Conservation (phyloP, 2,888 invertebrate species). For the Orthosia cruda region DNA sequence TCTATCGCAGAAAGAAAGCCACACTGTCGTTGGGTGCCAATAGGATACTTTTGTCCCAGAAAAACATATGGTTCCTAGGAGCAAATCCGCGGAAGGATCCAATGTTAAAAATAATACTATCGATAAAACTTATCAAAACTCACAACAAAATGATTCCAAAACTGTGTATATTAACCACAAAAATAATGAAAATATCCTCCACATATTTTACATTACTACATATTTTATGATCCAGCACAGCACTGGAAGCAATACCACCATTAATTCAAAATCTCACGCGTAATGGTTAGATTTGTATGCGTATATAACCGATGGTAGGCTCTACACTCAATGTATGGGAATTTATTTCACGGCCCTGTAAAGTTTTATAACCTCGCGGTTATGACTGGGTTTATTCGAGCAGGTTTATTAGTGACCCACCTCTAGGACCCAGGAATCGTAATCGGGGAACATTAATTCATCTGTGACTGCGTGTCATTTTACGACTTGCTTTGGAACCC, state of each 20-base stretch:
- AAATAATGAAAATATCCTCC: neutral
- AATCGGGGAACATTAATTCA: slow-evolving; percentile 83
- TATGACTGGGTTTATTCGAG: slow-evolving; percentile 78
- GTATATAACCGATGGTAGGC: slow-evolving; percentile 47
- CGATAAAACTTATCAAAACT: neutral
- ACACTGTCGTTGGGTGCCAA: no score
- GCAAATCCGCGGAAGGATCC: no score
- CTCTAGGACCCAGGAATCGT: slow-evolving; percentile 77
- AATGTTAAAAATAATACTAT: neutral
- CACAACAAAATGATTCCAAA: neutral
- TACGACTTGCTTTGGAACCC: slow-evolving; percentile 72
- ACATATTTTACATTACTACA: slow-evolving; percentile 49
- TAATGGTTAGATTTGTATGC: slow-evolving; percentile 70
- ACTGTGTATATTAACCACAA: neutral
- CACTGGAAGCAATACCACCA: slow-evolving; percentile 72
- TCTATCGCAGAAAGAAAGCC: no score
- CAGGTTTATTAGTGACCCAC: slow-evolving; percentile 83
- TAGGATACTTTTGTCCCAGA: no score
- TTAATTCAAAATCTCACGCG: slow-evolving; percentile 77
- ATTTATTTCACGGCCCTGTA: slow-evolving; percentile 79
- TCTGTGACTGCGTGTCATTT: slow-evolving; percentile 80
- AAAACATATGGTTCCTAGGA: no score
- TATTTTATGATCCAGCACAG: slow-evolving; percentile 64
- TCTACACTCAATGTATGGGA: slow-evolving; percentile 74
- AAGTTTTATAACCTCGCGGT: slow-evolving; percentile 79